Evolutionary conservation across 2,888 invertebrate genomes (phyloP).

Genomic region (Torymus auratus): DNA sequence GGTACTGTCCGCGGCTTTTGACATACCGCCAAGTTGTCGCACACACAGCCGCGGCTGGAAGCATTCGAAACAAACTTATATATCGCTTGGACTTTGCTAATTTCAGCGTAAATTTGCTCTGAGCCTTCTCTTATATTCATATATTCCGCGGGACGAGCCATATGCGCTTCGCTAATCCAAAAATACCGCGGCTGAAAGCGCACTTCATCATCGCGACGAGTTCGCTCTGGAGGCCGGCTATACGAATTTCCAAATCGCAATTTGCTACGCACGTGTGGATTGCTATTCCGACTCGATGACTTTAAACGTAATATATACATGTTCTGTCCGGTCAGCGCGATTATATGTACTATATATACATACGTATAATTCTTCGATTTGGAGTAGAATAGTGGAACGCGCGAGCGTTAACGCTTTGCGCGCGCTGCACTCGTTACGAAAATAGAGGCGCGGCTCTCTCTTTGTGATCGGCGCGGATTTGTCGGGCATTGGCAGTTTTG

Average conservation of each 20-base stretch:
- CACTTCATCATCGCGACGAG: constrained; percentile 20
- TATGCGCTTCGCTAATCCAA: neutral
- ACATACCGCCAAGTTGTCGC: constrained; percentile 9
- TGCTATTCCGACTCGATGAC: constrained; percentile 23
- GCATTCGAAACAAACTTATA: constrained; percentile 1
- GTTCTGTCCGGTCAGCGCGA: neutral
- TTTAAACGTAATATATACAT: constrained; percentile 9
- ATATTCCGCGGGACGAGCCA: neutral
- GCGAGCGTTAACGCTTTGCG: neutral
- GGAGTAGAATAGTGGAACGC: too few species aligned
- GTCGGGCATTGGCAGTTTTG: constrained; percentile 42
- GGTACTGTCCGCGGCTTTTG: constrained; percentile 34
- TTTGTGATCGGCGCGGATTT: constrained; percentile 20
- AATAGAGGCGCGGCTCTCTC: constrained; percentile 32
- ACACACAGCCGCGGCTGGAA: too few species aligned
- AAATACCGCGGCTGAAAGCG: constrained; percentile 40
- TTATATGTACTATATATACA: neutral
- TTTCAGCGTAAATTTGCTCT: constrained; percentile 43
- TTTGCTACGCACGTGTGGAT: neutral
- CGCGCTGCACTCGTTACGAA: constrained; percentile 8
- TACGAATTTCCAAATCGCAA: too few species aligned
- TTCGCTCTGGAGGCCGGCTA: too few species aligned
- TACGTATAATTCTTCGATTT: neutral
- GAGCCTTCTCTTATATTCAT: neutral
- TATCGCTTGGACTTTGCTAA: neutral